phyloP scores from a whole-genome alignment of 1,140 invertebrate species.

The Diabrotica virgifera region DNA sequence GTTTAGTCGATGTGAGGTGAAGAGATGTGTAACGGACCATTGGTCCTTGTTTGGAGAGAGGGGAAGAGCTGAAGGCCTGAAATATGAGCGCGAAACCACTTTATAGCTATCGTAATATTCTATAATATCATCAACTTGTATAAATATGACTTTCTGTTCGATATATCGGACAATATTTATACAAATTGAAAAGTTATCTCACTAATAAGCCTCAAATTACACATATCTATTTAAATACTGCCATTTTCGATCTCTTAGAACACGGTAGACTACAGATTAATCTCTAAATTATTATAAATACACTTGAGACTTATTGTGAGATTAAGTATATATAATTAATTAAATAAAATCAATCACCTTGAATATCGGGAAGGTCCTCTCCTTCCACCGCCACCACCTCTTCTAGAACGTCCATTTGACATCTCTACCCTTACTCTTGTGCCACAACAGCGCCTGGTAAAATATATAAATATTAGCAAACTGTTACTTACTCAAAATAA shows the following conservation, averaged over 20 bases:
- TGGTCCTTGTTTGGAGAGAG: constrained; percentile 42
- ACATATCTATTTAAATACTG: neutral
- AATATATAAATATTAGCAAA: neutral
- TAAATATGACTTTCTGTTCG: neutral
- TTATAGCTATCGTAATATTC: constrained; percentile 33
- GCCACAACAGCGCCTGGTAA: constrained; percentile 71
- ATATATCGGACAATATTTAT: neutral
- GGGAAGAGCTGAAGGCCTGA: constrained; percentile 45
- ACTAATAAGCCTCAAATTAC: neutral
- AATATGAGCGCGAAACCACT: constrained; percentile 48
- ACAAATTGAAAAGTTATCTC: constrained; percentile 5
- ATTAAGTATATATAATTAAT: neutral
- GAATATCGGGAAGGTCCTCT: constrained; percentile 54
- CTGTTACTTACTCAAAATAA: too few species aligned
- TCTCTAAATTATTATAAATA: neutral
- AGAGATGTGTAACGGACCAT: constrained; percentile 21
- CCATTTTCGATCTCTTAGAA: neutral
- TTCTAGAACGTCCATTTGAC: constrained; percentile 79
- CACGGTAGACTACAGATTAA: neutral
- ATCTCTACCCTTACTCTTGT: constrained; percentile 82
- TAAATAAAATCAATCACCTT: constrained; percentile 45
- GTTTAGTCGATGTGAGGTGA: constrained; percentile 16
- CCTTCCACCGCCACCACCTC: constrained; percentile 58
- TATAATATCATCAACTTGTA: neutral
- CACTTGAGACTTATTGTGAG: neutral